Evolutionary conservation across 2,888 invertebrate species (phyloP).

Genomic region (Creontiades dilutus): DNA sequence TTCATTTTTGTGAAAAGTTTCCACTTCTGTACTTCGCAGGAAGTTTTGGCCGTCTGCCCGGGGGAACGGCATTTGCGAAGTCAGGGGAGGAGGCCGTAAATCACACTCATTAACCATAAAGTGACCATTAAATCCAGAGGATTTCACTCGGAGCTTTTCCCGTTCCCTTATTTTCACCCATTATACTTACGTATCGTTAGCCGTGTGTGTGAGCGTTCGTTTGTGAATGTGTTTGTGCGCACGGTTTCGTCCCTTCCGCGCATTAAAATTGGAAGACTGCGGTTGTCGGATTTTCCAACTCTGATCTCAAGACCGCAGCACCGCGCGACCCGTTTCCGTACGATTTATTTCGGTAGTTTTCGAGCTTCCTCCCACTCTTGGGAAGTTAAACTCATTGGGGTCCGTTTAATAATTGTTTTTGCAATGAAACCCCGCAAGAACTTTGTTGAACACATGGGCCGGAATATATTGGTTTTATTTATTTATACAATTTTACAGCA

Average conservation of each 20-base stretch:
- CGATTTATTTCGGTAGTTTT: not conserved
- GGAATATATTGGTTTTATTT: too few relatives aligned
- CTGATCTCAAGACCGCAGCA: not conserved
- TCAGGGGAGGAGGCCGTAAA: not conserved
- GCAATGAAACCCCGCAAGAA: not conserved
- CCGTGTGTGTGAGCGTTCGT: not conserved
- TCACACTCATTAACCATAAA: constrained; percentile 36
- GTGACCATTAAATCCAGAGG: constrained; percentile 36
- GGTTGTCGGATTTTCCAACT: not conserved
- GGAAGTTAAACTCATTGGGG: not conserved
- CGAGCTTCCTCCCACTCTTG: not conserved
- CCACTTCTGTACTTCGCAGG: constrained; percentile 6
- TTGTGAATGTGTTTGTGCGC: not conserved
- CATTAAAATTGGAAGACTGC: constrained; percentile 35
- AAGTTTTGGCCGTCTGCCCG: constrained; percentile 36
- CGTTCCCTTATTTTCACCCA: not conserved
- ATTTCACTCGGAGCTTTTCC: constrained; percentile 4
- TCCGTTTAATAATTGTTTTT: not conserved
- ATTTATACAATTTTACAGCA: too few relatives aligned
- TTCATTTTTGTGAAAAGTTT: not conserved
- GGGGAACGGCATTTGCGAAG: not conserved
- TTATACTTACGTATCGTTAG: constrained; percentile 13
- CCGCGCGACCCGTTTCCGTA: not conserved
- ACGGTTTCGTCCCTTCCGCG: not conserved
- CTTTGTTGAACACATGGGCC: too few relatives aligned